Percentiles rank a stretch among this genome's conserved stretches.
Conservation (phyloP, 2,113 vertebrate genomes). For the Colistium nudipinnis region DNA sequence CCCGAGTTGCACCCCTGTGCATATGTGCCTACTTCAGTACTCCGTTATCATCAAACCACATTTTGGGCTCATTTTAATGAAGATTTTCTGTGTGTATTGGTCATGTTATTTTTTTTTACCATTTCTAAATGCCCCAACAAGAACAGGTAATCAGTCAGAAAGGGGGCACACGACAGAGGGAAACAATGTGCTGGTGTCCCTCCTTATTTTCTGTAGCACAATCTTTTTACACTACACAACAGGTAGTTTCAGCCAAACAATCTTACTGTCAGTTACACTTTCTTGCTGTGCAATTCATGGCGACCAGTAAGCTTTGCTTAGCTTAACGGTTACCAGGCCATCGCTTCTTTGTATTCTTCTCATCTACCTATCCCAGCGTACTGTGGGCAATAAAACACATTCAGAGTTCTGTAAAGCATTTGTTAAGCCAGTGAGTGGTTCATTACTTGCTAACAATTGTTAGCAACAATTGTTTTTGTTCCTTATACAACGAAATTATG, state of each 20-base stretch:
- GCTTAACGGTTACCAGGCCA: slow-evolving; percentile 62
- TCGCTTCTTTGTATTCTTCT: slow-evolving; percentile 39
- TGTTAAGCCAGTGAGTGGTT: slow-evolving; percentile 4
- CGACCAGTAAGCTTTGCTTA: slow-evolving; percentile 51
- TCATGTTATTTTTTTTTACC: background rate
- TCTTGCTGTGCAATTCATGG: slow-evolving; percentile 50
- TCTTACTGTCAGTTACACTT: slow-evolving; percentile 49
- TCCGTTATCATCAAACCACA: slow-evolving; percentile 4
- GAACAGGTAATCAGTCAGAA: background rate
- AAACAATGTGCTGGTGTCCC: background rate
- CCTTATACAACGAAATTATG: background rate
- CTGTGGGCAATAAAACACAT: background rate
- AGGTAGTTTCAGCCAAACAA: slow-evolving; percentile 57
- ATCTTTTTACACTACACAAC: slow-evolving; percentile 37
- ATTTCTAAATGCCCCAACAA: background rate
- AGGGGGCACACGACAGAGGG: no score
- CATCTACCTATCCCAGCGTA: slow-evolving; percentile 4
- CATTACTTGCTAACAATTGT: no score
- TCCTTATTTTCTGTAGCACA: background rate
- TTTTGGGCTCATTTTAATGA: background rate
- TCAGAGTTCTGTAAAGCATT: background rate
- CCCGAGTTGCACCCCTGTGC: no score
- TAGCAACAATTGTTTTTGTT: slow-evolving; percentile 1
- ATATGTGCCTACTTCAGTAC: slow-evolving; percentile 42
- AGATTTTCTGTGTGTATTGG: slow-evolving; percentile 6